Conservation (phyloP, 2,113 vertebrate genomes). For the Alces alces region DNA sequence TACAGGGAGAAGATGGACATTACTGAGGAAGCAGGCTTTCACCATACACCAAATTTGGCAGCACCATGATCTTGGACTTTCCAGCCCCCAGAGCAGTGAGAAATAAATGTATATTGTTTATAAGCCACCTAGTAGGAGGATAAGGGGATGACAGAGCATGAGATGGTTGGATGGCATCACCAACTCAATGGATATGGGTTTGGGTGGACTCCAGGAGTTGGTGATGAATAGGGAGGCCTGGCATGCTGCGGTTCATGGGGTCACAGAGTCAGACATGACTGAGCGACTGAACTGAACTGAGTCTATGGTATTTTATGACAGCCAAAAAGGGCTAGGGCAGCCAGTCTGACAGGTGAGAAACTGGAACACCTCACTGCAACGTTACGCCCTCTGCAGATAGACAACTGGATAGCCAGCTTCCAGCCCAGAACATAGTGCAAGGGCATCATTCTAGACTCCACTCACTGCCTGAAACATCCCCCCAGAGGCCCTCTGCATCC, state of each 20-base stretch:
- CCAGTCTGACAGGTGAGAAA: neutral
- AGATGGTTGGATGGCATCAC: neutral
- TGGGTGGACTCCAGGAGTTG: fast-evolving
- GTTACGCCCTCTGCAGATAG: neutral
- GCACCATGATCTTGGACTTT: neutral
- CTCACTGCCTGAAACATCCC: no score
- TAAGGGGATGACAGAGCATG: neutral
- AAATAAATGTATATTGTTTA: neutral
- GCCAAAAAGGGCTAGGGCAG: neutral
- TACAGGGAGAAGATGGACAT: neutral
- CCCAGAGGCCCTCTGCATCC: neutral
- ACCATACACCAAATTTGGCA: neutral
- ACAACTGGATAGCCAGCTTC: neutral
- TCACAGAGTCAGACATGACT: neutral
- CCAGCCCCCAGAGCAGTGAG: neutral
- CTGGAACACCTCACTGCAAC: neutral
- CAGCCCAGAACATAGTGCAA: neutral
- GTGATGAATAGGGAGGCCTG: neutral
- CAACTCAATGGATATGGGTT: neutral
- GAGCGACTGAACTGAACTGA: neutral
- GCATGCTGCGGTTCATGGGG: neutral
- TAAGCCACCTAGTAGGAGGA: neutral
- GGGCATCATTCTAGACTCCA: neutral
- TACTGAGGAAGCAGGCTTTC: neutral
- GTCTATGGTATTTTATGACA: neutral